Evolutionary conservation across 2,113 vertebrate genomes (phyloP).

Genomic region (Ptilonorhynchus violaceus): DNA sequence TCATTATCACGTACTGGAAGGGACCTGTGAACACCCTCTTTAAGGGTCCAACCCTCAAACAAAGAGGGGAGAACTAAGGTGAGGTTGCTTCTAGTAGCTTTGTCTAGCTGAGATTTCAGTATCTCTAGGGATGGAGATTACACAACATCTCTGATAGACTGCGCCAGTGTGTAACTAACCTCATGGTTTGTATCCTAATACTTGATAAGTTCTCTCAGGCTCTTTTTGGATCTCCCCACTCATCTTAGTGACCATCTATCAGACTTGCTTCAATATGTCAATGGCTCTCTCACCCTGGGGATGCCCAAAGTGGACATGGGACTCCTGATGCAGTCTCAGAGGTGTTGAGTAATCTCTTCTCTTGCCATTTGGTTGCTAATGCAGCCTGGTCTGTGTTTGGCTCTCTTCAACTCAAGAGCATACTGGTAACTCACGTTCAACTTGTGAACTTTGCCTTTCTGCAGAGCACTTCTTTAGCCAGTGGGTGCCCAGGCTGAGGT

Average conservation of each 20-base stretch:
- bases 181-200: not conserved
- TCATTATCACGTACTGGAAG: not conserved
- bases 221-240: not conserved
- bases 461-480: not conserved
- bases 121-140: not conserved
- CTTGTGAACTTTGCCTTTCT: not conserved
- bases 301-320: not conserved
- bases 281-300: not conserved
- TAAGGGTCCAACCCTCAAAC: not conserved
- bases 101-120: not conserved
- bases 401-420: not conserved
- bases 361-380: not conserved
- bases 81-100: not conserved
- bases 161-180: not conserved
- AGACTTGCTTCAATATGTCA: not conserved
- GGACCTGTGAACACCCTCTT: not conserved
- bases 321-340: not conserved
- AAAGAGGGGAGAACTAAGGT: not conserved
- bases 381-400: not conserved
- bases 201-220: not conserved
- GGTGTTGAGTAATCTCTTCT: not conserved
- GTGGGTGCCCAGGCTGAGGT: fast-evolving
- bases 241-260: not conserved
- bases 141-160: not conserved
- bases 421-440: fast-evolving